Evolutionary conservation across 2,797 vertebrate species (phyloP), one percentile per base, ranked within the genome.

Genomic region (Lepilemur ruficaudatus): DNA sequence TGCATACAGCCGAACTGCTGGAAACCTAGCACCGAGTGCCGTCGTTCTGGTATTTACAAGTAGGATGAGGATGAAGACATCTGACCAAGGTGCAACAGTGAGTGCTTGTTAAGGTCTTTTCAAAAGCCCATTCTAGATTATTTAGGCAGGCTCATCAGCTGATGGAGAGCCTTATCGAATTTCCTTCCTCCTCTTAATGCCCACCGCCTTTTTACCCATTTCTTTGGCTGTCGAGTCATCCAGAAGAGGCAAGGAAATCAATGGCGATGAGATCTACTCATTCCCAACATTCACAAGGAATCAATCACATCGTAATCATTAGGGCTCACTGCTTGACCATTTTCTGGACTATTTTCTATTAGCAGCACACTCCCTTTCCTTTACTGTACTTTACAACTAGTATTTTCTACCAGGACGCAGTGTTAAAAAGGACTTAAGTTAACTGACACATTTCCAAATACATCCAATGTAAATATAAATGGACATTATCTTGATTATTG

Each of bases 31-130:
- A 83, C 67, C 75, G 48, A 67, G 89, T 46, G 83, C 96, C 80
- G 50, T 84, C 95, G 70, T 93, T 63, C 13, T 92, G 95, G 76
- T 55, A 91, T 93, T 96, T 80, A 78, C 38, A 93, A 97, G 95
- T 43, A 22, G 28, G 57, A 65, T 84, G 82, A 80, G 32, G 87
- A 5, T 4, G 67, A 63, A 23, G 35, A 22, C 1, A 2, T 8
- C 2, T 13, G 69, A 38, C 4, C 2, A 41, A 17, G 15, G 13
- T 2, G 9, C 86, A 32, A 32, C 2, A 14, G 41, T 38, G 73
- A 17, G 57, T 13, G 43, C 32, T 13, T 30, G 30, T 1, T 67
- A 7, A 28, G 50, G 50, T n/a, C 67, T 69, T 93, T 63, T 48
- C 91, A 38, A 18, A 67, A 72, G 48, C n/a, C 52, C 63, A 1